Evolutionary conservation across 2,888 invertebrate genomes (phyloP).

Genomic region (Hirudinaria manillensis): DNA sequence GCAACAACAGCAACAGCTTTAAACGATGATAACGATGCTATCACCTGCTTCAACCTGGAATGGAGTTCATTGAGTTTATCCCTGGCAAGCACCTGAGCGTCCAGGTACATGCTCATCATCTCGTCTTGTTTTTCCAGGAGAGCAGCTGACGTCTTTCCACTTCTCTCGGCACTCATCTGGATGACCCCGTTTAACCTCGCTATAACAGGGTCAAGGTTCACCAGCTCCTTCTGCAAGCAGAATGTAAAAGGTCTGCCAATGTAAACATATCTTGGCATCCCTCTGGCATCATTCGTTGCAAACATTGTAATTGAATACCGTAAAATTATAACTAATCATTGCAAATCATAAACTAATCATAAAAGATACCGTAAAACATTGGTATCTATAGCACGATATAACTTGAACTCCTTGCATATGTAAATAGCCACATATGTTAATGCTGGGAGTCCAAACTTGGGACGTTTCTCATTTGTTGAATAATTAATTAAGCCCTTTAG

Average conservation of each 20-base stretch:
- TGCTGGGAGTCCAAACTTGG: too few relatives aligned
- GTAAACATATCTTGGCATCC: not conserved
- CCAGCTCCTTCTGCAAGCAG: slow-evolving; percentile 46
- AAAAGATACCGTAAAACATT: too few relatives aligned
- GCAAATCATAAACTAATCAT: too few relatives aligned
- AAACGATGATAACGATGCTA: not conserved
- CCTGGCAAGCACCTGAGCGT: slow-evolving; percentile 44
- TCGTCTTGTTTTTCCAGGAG: slow-evolving; percentile 46
- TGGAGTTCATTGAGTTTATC: slow-evolving; percentile 52
- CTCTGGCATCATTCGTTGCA: too few relatives aligned
- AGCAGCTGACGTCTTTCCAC: slow-evolving; percentile 40
- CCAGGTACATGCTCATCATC: slow-evolving; percentile 48
- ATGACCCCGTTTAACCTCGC: slow-evolving; percentile 49
- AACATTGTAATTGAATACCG: too few relatives aligned
- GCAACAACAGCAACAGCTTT: too few relatives aligned
- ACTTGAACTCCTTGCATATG: not conserved
- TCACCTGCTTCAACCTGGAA: slow-evolving; percentile 50
- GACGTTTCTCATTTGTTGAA: too few relatives aligned
- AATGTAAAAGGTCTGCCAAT: not conserved
- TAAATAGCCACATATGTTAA: too few relatives aligned
- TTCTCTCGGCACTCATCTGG: slow-evolving; percentile 43
- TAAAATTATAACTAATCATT: too few relatives aligned
- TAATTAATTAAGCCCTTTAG: too few relatives aligned
- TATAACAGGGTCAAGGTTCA: slow-evolving; percentile 47
- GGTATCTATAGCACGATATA: not conserved